Evolutionary conservation across 2,113 vertebrate genomes (phyloP).

Genomic region (Coptodon bakossiorum): DNA sequence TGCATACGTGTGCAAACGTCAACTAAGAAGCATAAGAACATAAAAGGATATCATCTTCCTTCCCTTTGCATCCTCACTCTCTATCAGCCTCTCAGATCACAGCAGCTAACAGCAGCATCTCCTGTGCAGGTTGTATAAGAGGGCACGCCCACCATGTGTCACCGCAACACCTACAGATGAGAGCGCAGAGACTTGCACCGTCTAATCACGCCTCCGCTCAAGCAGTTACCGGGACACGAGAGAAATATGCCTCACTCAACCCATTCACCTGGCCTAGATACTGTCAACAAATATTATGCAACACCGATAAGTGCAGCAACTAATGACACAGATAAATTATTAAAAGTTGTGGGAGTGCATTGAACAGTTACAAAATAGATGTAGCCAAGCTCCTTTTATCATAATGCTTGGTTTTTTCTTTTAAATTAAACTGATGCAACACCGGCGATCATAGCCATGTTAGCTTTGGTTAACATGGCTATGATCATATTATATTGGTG

Average conservation of each 20-base stretch:
- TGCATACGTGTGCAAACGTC: background rate
- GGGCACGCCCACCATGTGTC: conserved; percentile 14
- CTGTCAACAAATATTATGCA: background rate
- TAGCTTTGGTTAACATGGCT: background rate
- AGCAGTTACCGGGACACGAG: background rate
- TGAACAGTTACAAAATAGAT: background rate
- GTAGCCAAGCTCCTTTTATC: background rate
- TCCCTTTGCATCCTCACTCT: background rate
- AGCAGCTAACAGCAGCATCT: conserved; percentile 4
- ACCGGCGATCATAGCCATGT: background rate
- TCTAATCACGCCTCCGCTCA: conserved; percentile 21
- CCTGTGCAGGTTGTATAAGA: conserved; percentile 29
- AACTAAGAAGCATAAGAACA: background rate
- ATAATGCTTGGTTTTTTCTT: background rate
- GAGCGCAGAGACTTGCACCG: background rate
- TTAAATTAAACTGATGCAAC: background rate
- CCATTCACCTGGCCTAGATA: background rate
- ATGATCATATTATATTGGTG: background rate
- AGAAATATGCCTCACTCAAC: background rate
- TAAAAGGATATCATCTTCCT: background rate
- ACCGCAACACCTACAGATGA: background rate
- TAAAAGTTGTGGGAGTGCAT: background rate
- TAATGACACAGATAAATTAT: background rate
- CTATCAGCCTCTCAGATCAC: background rate
- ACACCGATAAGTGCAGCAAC: background rate